Conservation (phyloP, 2,113 vertebrate genomes). For the Fulmarus glacialis region DNA sequence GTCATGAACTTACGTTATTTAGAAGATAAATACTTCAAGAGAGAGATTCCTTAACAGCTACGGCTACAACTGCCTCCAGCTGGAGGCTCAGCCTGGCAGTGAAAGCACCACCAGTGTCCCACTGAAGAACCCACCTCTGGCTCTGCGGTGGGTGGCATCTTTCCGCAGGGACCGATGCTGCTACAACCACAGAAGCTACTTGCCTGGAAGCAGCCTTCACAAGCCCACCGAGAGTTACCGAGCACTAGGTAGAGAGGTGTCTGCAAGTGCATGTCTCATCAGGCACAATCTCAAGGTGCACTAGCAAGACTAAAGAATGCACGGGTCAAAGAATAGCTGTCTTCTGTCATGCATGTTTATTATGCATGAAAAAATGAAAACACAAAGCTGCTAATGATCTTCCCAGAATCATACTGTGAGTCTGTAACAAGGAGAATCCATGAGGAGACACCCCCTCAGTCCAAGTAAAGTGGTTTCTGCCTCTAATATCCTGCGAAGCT, state of each 20-base stretch:
- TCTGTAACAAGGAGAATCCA: neutral
- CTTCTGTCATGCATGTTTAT: neutral
- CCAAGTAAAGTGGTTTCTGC: neutral
- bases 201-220: neutral
- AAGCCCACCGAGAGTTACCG: neutral
- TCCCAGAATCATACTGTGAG: neutral
- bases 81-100: neutral
- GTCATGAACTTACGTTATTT: neutral
- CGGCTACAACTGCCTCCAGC: neutral
- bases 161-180: neutral
- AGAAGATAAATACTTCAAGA: neutral
- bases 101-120: neutral
- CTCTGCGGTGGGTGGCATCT: neutral
- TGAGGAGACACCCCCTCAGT: neutral
- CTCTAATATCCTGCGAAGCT: neutral
- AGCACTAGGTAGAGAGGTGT: neutral
- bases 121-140: neutral
- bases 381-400: neutral
- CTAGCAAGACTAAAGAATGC: neutral
- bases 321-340: neutral
- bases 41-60: neutral
- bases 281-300: neutral
- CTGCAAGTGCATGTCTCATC: neutral
- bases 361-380: neutral
- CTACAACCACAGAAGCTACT: too few relatives aligned